phyloP scores from a whole-genome alignment of 2,888 invertebrate genomes.

The Philopedon plagiatum region DNA sequence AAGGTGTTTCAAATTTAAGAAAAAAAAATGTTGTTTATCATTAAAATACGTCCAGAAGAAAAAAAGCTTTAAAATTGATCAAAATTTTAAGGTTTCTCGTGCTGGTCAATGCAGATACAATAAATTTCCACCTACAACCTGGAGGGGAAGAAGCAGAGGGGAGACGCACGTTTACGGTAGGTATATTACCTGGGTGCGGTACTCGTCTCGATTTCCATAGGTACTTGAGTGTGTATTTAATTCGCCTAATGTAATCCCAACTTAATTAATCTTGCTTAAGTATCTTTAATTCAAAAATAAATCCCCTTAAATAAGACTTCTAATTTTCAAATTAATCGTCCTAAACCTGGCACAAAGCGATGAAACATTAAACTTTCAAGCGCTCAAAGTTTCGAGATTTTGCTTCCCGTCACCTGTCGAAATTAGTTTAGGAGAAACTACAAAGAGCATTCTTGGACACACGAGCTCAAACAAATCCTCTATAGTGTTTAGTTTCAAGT shows the following conservation, averaged over 20 bases:
- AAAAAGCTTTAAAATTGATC: too few relatives aligned
- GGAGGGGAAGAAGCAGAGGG: too few relatives aligned
- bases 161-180: too few relatives aligned
- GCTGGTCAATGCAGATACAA: too few relatives aligned
- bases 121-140: too few relatives aligned
- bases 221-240: not conserved
- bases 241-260: not conserved
- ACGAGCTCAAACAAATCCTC: slow-evolving; percentile 17
- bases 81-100: too few relatives aligned
- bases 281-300: not conserved
- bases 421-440: slow-evolving; percentile 37
- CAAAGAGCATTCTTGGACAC: slow-evolving; percentile 37
- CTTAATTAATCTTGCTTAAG: not conserved
- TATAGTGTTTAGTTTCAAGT: slow-evolving; percentile 10
- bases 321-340: not conserved
- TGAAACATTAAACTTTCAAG: slow-evolving; percentile 22
- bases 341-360: slow-evolving; percentile 1
- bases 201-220: too few relatives aligned
- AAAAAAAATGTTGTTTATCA: too few relatives aligned
- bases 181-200: too few relatives aligned
- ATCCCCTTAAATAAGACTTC: not conserved
- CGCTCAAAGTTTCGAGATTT: slow-evolving; percentile 27
- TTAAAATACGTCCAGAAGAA: too few relatives aligned
- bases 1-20: too few relatives aligned
- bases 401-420: slow-evolving; percentile 35